phyloP scores from a whole-genome alignment of 1,140 invertebrate species.

The Drosophila sp. region DNA sequence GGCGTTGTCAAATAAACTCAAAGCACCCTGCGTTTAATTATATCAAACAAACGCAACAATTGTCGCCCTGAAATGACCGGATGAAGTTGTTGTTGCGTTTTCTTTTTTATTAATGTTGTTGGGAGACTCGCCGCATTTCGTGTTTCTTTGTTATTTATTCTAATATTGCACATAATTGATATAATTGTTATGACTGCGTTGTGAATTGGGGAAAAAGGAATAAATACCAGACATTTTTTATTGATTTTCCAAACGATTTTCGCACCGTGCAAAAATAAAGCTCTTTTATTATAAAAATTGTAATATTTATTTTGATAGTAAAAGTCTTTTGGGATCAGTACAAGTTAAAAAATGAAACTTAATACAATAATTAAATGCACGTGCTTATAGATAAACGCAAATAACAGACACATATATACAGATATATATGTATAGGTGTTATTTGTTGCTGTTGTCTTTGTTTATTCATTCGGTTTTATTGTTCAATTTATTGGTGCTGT shows the following conservation, averaged over 20 bases:
- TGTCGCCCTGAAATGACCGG: constrained; percentile 57
- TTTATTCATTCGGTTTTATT: constrained; percentile 12
- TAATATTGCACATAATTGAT: constrained; percentile 60
- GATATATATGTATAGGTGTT: not conserved
- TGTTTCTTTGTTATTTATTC: constrained; percentile 19
- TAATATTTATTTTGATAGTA: constrained; percentile 41
- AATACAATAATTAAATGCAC: constrained; percentile 71
- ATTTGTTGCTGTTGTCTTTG: not conserved
- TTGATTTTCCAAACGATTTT: constrained; percentile 53
- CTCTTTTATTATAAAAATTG: constrained; percentile 46
- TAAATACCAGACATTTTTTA: constrained; percentile 35
- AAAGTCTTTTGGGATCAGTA: constrained; percentile 28
- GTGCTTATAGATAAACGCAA: constrained; percentile 40
- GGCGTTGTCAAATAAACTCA: constrained; percentile 16
- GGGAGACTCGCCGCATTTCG: constrained; percentile 16
- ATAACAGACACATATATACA: not conserved
- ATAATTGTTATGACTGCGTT: constrained; percentile 67
- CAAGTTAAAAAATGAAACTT: constrained; percentile 48
- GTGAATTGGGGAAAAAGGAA: constrained; percentile 1
- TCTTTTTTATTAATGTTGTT: constrained; percentile 20
- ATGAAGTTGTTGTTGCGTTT: constrained; percentile 24
- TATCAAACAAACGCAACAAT: constrained; percentile 45
- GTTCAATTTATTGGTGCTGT: constrained; percentile 19
- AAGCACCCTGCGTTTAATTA: constrained; percentile 26
- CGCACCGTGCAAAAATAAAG: not conserved